A percentile compares a stretch with the other conserved stretches of the same genome.
Evolutionary conservation across 1,140 invertebrate species (phyloP).

Genomic region (Battus philenor): DNA sequence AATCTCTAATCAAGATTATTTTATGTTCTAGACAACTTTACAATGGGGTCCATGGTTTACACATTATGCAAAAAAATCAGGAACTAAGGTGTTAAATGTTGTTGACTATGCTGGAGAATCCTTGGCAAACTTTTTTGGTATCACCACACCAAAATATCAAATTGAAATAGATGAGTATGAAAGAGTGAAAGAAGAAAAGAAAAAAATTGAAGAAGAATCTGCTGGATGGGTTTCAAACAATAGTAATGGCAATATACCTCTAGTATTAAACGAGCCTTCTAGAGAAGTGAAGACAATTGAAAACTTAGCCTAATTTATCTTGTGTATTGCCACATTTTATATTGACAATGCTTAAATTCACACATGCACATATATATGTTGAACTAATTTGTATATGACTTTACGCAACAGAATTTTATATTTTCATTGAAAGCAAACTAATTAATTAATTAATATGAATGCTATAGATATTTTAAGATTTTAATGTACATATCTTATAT

Average conservation of each 20-base stretch:
- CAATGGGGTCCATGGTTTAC: constrained; percentile 85
- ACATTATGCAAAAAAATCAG: constrained; percentile 80
- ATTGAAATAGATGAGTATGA: constrained; percentile 91
- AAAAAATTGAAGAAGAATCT: constrained; percentile 73
- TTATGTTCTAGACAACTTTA: constrained; percentile 76
- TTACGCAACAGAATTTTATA: too few species aligned
- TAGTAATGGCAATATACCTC: constrained; percentile 53
- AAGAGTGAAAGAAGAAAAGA: constrained; percentile 76
- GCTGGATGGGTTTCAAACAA: constrained; percentile 66
- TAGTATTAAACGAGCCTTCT: constrained; percentile 55
- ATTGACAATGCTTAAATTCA: too few species aligned
- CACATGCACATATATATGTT: too few species aligned
- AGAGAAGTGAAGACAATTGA: constrained; percentile 25
- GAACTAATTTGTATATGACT: too few species aligned
- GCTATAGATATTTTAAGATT: too few species aligned
- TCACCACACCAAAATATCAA: constrained; percentile 93
- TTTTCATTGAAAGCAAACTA: too few species aligned
- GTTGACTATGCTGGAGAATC: constrained; percentile 91
- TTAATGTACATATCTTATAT: too few species aligned
- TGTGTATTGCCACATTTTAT: too few species aligned
- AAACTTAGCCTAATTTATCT: not conserved
- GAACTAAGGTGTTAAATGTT: constrained; percentile 81
- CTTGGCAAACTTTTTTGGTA: constrained; percentile 90
- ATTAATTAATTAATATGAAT: too few species aligned
- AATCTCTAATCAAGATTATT: too few species aligned